Evolutionary conservation across 2,888 invertebrate species (phyloP), one percentile per base, ranked within the genome.

Genomic region (Acanthoscelides obtectus): DNA sequence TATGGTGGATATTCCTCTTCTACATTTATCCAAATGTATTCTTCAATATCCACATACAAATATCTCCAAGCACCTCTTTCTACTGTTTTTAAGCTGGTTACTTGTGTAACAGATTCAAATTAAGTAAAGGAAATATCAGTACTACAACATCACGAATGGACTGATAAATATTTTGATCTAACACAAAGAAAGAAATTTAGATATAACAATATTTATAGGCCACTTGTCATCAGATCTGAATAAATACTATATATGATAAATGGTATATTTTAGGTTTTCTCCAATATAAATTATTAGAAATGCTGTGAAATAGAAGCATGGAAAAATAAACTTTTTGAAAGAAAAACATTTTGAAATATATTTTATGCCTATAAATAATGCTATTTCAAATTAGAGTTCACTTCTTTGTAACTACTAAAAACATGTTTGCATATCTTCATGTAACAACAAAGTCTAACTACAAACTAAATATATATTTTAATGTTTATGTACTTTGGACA

Each of bases 401-500:
- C 1, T 45, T 12, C 45, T 12, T 12, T 45, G 12, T 17, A 12
- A 1, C 6, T 45, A 45, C 17, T 45, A 12, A 45, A 45, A 12
- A 45, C 5, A 25, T 12, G 1, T 45, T 17, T 12, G 45, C 12
- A 45, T 45, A 17, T 45, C 72, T 71, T 72, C 45, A 72, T 69
- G 67, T 75, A 75, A 76, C 73, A 75, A 76, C 74, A 76, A 69
- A 76, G 70, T 74, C 73, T 75, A 76, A 75, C 76, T 78, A 76
- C 71, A 74, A 77, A 77, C 76, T 73, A 75, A 75, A 75, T 73
- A 69, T 75, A 75, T 77, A 74, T 45, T 45, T 45, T 45, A 45
- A 45, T 45, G 45, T 45, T 78, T 80, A 80, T 81, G 80, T 83
- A 82, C 81, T 84, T 83, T 84, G 82, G 84, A 84, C 83, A 22